Conservation (phyloP, 2,797 vertebrate species). For the Todus mexicanus region DNA sequence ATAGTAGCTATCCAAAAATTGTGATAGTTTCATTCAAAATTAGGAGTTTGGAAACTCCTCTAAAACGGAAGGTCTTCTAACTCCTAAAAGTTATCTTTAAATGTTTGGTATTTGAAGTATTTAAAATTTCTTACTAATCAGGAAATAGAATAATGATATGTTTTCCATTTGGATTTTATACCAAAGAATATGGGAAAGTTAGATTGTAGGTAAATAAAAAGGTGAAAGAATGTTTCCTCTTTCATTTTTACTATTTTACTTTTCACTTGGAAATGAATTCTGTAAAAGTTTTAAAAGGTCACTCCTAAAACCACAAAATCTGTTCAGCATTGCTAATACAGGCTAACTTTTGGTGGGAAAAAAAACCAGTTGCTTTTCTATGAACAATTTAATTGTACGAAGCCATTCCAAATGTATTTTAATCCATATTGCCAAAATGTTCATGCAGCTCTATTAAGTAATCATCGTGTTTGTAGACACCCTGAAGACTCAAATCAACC, state of each 20-base stretch:
- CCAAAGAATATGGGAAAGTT: neutral
- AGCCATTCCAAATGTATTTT: neutral
- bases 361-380: neutral
- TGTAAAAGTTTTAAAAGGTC: neutral
- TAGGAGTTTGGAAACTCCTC: neutral
- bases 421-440: neutral
- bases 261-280: neutral
- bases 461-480: neutral
- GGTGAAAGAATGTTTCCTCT: neutral
- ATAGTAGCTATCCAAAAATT: neutral
- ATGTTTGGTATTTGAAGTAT: neutral
- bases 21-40: neutral
- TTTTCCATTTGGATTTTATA: neutral
- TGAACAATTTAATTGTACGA: neutral
- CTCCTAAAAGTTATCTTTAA: neutral
- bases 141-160: neutral
- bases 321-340: neutral
- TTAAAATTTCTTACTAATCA: neutral
- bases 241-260: neutral
- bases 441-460: neutral
- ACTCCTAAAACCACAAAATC: neutral
- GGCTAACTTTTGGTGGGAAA: neutral
- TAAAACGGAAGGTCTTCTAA: neutral
- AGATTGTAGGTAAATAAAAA: neutral
- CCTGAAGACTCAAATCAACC: neutral